phyloP scores from a whole-genome alignment of 2,888 invertebrate species.

The Caenorhabditis auriculariae region DNA sequence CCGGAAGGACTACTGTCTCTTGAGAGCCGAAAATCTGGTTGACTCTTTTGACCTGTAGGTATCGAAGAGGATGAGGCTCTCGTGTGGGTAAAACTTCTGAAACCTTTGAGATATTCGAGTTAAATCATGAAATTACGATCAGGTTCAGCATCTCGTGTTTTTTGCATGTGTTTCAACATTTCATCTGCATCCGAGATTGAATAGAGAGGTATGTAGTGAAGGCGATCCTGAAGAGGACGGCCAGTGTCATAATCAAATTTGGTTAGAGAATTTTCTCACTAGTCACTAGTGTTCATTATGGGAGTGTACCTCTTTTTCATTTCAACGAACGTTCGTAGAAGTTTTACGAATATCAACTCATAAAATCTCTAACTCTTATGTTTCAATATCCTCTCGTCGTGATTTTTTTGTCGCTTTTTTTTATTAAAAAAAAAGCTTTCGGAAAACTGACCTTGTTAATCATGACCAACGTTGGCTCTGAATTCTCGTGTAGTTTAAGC shows the following conservation, averaged over 20 bases:
- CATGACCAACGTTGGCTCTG: slow-evolving; percentile 5
- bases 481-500: not conserved
- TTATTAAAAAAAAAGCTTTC: no score
- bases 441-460: slow-evolving; percentile 9
- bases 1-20: slow-evolving; percentile 49
- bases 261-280: slow-evolving; percentile 15
- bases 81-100: slow-evolving; percentile 26
- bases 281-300: slow-evolving; percentile 6
- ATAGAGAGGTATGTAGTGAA: slow-evolving; percentile 6
- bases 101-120: slow-evolving; percentile 1
- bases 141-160: slow-evolving; percentile 6
- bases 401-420: no score
- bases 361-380: no score
- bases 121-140: slow-evolving; percentile 10
- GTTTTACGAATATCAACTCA: no score
- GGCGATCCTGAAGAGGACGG: slow-evolving; percentile 10
- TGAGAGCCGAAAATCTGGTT: slow-evolving; percentile 50
- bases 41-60: slow-evolving; percentile 37
- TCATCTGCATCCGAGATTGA: slow-evolving; percentile 17
- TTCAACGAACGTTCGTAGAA: no score
- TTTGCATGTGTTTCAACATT: slow-evolving; percentile 13
- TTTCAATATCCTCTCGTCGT: no score
- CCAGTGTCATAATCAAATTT: not conserved
- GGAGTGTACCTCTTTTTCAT: no score
- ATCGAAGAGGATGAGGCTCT: slow-evolving; percentile 45